phyloP scores from a whole-genome alignment of 2,113 vertebrate species.

The Loxodonta africana region DNA sequence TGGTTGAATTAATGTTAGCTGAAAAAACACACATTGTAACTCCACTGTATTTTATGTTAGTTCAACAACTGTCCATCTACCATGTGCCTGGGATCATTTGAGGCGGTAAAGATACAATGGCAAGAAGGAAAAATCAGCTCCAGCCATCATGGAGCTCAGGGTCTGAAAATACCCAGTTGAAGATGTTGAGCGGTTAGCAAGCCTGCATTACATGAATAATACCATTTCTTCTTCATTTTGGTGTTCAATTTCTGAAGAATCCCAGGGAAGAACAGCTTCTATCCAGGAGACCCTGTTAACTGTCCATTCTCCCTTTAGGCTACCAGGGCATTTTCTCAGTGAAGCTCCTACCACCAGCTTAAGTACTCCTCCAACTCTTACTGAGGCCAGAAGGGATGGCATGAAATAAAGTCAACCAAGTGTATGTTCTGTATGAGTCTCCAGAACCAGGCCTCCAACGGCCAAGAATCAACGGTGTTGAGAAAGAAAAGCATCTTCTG shows the following conservation, averaged over 20 bases:
- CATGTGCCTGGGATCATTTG: not conserved
- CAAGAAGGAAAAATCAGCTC: not conserved
- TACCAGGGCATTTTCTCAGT: not conserved
- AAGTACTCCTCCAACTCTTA: not conserved
- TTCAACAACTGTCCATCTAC: not conserved
- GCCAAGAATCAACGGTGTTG: not conserved
- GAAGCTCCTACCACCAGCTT: not conserved
- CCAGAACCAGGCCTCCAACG: rapidly evolving
- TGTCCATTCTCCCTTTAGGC: not conserved
- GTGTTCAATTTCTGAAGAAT: not conserved
- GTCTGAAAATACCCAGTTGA: not conserved
- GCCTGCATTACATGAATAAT: too few species aligned
- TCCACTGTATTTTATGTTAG: not conserved
- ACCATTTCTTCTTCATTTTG: not conserved
- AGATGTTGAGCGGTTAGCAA: not conserved
- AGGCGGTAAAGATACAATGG: not conserved
- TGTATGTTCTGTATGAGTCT: not conserved
- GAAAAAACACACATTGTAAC: not conserved
- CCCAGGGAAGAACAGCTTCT: not conserved
- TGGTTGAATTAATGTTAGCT: not conserved
- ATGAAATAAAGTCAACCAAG: not conserved
- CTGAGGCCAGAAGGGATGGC: not conserved
- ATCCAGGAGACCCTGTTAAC: not conserved
- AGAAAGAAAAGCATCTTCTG: not conserved
- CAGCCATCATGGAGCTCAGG: not conserved